A percentile compares a stretch with the other conserved stretches of the same genome.
Evolutionary conservation across 2,888 invertebrate genomes (phyloP).

Genomic region (Agonopterix arenella): DNA sequence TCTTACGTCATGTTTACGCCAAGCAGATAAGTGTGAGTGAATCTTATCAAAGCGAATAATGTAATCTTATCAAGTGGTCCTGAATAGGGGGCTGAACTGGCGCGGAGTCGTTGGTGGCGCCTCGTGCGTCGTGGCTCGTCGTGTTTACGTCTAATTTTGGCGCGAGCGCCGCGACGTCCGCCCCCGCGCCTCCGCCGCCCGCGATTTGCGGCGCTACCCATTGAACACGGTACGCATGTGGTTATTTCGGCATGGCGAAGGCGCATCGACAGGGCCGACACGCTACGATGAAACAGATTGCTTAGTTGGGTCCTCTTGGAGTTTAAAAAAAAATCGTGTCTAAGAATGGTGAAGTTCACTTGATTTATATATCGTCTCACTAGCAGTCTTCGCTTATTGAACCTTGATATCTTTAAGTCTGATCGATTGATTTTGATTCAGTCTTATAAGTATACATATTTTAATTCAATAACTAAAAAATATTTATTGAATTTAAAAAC

Average conservation of each 20-base stretch:
- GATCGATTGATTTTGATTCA: too few species aligned
- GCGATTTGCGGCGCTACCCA: slow-evolving; percentile 37
- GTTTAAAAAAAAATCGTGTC: too few species aligned
- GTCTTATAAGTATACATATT: too few species aligned
- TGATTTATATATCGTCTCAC: too few species aligned
- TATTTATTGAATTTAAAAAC: too few species aligned
- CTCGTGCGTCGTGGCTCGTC: slow-evolving; percentile 46
- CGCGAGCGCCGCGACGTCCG: slow-evolving; percentile 68
- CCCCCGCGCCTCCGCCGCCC: slow-evolving; percentile 44
- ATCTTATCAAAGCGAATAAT: neutral
- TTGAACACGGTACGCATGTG: slow-evolving; percentile 64
- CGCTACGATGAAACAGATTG: slow-evolving; percentile 17
- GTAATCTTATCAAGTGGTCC: slow-evolving; percentile 7
- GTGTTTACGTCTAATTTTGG: slow-evolving; percentile 77
- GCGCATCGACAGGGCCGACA: slow-evolving; percentile 31
- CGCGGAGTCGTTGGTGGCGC: slow-evolving; percentile 42
- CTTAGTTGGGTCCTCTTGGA: neutral
- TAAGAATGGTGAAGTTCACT: too few species aligned
- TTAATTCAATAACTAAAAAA: too few species aligned
- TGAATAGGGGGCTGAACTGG: slow-evolving; percentile 10
- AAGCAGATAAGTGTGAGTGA: neutral
- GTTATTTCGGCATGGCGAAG: slow-evolving; percentile 63
- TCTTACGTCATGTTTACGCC: neutral
- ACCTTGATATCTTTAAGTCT: too few species aligned
- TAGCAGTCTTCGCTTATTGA: too few species aligned